Conservation (phyloP, 1,140 invertebrate genomes). For the Neelides sp. region DNA sequence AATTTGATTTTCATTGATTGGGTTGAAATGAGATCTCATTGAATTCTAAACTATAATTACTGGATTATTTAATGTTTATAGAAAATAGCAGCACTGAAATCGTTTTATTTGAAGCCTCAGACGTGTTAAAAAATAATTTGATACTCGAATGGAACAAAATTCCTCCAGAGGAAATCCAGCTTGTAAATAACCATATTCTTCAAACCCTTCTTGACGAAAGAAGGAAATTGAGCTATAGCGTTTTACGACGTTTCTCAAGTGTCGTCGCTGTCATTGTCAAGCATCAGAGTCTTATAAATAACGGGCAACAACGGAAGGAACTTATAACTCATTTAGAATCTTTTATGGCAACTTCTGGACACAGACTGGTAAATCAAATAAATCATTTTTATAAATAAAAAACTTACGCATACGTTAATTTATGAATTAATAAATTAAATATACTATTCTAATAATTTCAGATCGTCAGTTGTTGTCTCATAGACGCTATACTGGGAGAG, state of each 20-base stretch:
- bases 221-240: slow-evolving; percentile 17
- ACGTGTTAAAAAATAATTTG: slow-evolving; percentile 66
- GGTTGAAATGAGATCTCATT: neutral
- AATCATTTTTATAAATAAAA: slow-evolving; percentile 1
- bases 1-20: slow-evolving; percentile 28
- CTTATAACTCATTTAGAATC: slow-evolving; percentile 19
- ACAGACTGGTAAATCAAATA: slow-evolving; percentile 6
- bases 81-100: slow-evolving; percentile 65
- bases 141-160: slow-evolving; percentile 60
- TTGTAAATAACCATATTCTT: slow-evolving; percentile 20
- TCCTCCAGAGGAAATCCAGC: slow-evolving; percentile 18
- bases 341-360: slow-evolving; percentile 18
- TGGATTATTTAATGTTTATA: slow-evolving; percentile 31
- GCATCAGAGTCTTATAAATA: slow-evolving; percentile 20
- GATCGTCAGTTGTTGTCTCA: slow-evolving; percentile 62
- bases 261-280: slow-evolving; percentile 29
- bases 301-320: slow-evolving; percentile 20
- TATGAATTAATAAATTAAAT: slow-evolving; percentile 7
- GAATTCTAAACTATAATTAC: slow-evolving; percentile 1
- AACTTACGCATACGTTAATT: neutral
- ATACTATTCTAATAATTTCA: slow-evolving; percentile 30
- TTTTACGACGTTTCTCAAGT: slow-evolving; percentile 16
- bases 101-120: slow-evolving; percentile 73
- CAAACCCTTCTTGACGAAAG: neutral
- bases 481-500: slow-evolving; percentile 70